phyloP scores from a whole-genome alignment of 2,113 vertebrate species.

The Thamnaconus septentrionalis region DNA sequence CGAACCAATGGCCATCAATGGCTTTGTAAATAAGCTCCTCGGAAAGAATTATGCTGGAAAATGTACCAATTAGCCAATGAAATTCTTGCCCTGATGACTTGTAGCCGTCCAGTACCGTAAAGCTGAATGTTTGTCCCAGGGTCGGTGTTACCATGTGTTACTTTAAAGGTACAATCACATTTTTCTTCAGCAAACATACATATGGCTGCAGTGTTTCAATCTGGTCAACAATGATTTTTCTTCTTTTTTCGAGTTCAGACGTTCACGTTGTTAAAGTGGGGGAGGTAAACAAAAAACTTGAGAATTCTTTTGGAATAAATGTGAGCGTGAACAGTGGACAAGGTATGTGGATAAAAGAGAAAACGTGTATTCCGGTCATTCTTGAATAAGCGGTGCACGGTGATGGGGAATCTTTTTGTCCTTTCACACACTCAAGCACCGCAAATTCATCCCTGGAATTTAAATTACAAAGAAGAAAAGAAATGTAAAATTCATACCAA shows the following conservation, averaged over 20 bases:
- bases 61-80: constrained; percentile 55
- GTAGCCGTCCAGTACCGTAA: constrained; percentile 43
- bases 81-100: constrained; percentile 32
- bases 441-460: constrained; percentile 10
- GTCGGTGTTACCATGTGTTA: not conserved
- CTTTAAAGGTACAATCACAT: too few relatives aligned
- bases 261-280: constrained; percentile 4
- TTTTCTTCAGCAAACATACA: too few relatives aligned
- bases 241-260: constrained; percentile 11
- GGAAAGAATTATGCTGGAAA: constrained; percentile 45
- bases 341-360: constrained; percentile 1
- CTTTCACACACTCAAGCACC: not conserved
- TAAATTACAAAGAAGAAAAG: not conserved
- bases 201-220: too few relatives aligned
- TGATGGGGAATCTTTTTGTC: too few relatives aligned
- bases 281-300: too few relatives aligned
- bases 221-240: constrained; percentile 9
- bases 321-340: too few relatives aligned
- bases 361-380: constrained; percentile 3
- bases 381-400: not conserved
- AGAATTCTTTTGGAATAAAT: too few relatives aligned
- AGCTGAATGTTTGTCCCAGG: constrained; percentile 16
- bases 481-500: not conserved
- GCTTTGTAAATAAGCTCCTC: constrained; percentile 52
- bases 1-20: constrained; percentile 42